phyloP scores from a whole-genome alignment of 1,140 invertebrate species.

The Drosophila arawakana region DNA sequence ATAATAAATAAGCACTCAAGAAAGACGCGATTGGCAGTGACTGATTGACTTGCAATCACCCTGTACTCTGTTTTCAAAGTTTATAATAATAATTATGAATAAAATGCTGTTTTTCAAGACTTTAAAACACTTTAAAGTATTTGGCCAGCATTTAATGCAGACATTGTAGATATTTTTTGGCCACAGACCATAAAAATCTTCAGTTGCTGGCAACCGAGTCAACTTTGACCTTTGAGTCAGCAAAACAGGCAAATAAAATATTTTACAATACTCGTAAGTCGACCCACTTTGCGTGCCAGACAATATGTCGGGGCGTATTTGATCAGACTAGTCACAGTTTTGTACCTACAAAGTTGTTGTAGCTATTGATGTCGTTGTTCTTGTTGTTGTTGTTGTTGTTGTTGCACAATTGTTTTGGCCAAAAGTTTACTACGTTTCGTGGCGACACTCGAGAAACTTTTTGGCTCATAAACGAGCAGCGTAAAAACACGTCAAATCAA shows the following conservation, averaged over 20 bases:
- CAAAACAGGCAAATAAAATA: slow-evolving; percentile 41
- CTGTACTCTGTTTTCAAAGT: not conserved
- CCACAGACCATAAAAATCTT: not conserved
- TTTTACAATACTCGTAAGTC: slow-evolving; percentile 26
- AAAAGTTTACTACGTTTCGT: slow-evolving; percentile 19
- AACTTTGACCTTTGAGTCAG: slow-evolving; percentile 65
- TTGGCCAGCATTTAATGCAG: not conserved
- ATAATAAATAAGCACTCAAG: not conserved
- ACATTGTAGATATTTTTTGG: not conserved
- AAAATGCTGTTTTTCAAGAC: not conserved
- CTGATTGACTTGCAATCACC: not conserved
- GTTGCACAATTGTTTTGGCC: slow-evolving; percentile 10
- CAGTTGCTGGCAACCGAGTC: slow-evolving; percentile 9
- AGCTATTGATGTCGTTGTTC: not conserved
- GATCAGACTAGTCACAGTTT: slow-evolving; percentile 40
- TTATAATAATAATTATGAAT: too few species aligned
- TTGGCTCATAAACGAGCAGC: slow-evolving; percentile 33
- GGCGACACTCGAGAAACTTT: slow-evolving; percentile 30
- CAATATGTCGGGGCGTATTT: slow-evolving; percentile 54
- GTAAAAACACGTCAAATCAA: slow-evolving; percentile 36
- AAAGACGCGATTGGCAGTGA: not conserved
- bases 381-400: not conserved
- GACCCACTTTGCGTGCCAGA: slow-evolving; percentile 63
- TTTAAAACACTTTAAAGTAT: not conserved
- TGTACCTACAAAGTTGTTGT: slow-evolving; percentile 23